Evolutionary conservation across 2,888 invertebrate genomes (phyloP).

Genomic region (Chymomyza amoena): DNA sequence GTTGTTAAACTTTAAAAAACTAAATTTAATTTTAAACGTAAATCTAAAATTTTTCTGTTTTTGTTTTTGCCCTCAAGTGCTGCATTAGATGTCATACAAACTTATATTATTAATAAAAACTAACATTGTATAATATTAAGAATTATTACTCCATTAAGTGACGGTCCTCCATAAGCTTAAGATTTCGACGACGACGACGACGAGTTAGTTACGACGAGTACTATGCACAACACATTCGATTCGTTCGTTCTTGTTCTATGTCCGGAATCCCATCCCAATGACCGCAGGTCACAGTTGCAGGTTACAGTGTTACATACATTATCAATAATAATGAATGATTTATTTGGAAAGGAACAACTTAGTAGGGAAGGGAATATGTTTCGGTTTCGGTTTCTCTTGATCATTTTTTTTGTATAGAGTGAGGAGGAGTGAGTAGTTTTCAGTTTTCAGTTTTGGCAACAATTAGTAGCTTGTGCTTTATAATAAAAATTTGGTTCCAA

Average conservation of each 20-base stretch:
- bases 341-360: conserved; percentile 52
- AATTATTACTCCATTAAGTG: conserved; percentile 11
- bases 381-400: conserved; percentile 20
- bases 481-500: conserved; percentile 20
- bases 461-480: conserved; percentile 3
- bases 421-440: too few relatives aligned
- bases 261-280: not conserved
- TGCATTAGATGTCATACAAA: not conserved
- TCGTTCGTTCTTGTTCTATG: too few relatives aligned
- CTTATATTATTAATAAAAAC: not conserved
- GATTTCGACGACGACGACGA: conserved; percentile 13
- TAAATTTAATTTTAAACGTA: too few relatives aligned
- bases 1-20: too few relatives aligned
- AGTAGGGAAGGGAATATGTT: conserved; percentile 36
- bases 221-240: not conserved
- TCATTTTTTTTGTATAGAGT: too few relatives aligned
- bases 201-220: not conserved
- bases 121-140: not conserved
- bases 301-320: conserved; percentile 55
- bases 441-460: conserved; percentile 21
- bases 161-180: conserved; percentile 6
- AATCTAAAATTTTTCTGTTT: too few relatives aligned
- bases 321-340: conserved; percentile 5
- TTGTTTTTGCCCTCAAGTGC: not conserved
- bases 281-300: conserved; percentile 18